A percentile compares a stretch with the other conserved stretches of the same genome.
Evolutionary conservation across 2,888 invertebrate species (phyloP).

Genomic region (Cerastis rubricosa): DNA sequence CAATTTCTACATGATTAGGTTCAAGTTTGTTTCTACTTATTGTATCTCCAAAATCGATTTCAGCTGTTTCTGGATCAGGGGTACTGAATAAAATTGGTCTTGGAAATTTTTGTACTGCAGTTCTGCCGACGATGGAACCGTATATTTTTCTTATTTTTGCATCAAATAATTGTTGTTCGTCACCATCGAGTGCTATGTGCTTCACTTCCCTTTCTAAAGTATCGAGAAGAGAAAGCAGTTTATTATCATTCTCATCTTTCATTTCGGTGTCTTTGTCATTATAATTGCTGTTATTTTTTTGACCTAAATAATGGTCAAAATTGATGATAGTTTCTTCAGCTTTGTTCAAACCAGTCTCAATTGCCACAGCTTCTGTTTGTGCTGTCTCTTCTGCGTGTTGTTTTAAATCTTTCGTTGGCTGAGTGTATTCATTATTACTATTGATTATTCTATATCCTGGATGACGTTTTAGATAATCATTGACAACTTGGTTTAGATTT

Average conservation of each 20-base stretch:
- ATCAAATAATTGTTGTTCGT: constrained; percentile 79
- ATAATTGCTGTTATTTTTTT: constrained; percentile 39
- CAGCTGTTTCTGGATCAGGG: constrained; percentile 26
- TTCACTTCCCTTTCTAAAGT: constrained; percentile 81
- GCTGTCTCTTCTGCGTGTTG: neutral
- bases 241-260: constrained; percentile 74
- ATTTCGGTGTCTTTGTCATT: constrained; percentile 45
- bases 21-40: constrained; percentile 36
- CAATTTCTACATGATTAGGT: constrained; percentile 19
- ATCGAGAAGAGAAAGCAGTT: constrained; percentile 77
- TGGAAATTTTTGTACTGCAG: constrained; percentile 41
- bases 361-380: constrained; percentile 36
- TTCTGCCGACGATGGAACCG: constrained; percentile 71
- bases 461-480: constrained; percentile 71
- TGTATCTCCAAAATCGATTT: constrained; percentile 53
- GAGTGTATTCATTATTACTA: constrained; percentile 15
- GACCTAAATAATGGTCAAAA: constrained; percentile 61
- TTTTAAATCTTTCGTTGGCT: neutral
- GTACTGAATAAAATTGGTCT: constrained; percentile 33
- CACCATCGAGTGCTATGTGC: constrained; percentile 74
- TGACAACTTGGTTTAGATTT: constrained; percentile 72
- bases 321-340: constrained; percentile 70
- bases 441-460: constrained; percentile 16
- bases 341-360: constrained; percentile 63
- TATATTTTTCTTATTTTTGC: constrained; percentile 83